These are phyloP conservation scores for Shinisaurus crocodilurus DNA, from an alignment of 2,113 vertebrate species.

Conservation along the genomic window DNA sequence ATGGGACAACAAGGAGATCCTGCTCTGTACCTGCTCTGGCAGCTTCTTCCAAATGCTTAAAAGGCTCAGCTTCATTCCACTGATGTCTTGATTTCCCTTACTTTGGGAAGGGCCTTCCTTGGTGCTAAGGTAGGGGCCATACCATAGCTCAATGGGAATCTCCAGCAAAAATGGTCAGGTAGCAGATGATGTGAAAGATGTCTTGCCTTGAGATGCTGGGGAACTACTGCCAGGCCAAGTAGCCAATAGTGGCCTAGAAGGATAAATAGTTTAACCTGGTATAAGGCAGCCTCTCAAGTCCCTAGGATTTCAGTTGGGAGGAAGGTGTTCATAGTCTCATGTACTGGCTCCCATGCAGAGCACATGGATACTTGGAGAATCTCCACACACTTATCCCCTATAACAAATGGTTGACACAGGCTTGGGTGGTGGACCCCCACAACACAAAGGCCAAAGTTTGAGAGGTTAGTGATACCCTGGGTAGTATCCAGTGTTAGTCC, in stretches of 20 bases:
- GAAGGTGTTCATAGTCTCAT: not conserved
- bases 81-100: not conserved
- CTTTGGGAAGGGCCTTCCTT: not conserved
- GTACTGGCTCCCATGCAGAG: not conserved
- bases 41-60: not conserved
- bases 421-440: no score
- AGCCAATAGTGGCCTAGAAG: not conserved
- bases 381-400: not conserved
- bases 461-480: not conserved
- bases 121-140: not conserved
- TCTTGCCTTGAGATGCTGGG: no score
- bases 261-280: not conserved
- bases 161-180: no score
- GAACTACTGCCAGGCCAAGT: no score
- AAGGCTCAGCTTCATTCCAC: not conserved
- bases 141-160: no score
- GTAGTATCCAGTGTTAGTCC: no score
- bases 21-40: no score
- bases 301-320: not conserved
- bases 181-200: no score
- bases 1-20: not conserved
- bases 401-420: not conserved
- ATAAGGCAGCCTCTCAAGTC: not conserved
- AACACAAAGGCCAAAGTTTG: not conserved
- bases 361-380: not conserved